phyloP scores from a whole-genome alignment of 2,797 vertebrate species.

The Cebuella pygmaea region DNA sequence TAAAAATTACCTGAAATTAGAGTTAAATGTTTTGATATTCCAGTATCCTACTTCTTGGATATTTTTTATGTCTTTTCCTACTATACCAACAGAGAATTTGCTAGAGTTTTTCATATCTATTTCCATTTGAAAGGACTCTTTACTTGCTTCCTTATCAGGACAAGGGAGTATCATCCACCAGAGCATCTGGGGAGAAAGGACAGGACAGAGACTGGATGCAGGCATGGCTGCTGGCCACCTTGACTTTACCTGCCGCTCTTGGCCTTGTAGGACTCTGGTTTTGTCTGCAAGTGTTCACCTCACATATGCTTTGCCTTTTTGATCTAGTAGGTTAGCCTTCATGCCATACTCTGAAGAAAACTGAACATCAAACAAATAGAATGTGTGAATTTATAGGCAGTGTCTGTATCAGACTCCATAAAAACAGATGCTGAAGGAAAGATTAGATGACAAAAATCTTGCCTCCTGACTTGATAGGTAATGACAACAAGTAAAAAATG shows the following conservation, averaged over 20 bases:
- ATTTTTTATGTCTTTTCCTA: neutral
- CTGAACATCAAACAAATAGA: neutral
- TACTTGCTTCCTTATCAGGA: neutral
- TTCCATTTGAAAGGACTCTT: neutral
- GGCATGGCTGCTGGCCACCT: neutral
- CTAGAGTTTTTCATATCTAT: neutral
- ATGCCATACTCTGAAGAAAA: neutral
- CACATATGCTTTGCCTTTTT: neutral
- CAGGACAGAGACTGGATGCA: neutral
- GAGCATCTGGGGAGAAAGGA: neutral
- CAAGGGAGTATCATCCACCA: neutral
- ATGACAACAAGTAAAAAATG: neutral
- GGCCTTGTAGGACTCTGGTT: neutral
- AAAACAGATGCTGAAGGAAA: conserved; percentile 11
- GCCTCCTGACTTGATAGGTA: neutral
- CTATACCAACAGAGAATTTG: neutral
- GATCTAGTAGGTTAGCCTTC: neutral
- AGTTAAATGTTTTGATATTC: neutral
- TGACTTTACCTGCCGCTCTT: neutral
- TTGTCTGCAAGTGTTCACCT: neutral
- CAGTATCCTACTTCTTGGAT: neutral
- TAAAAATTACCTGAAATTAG: conserved; percentile 3
- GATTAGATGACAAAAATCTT: neutral
- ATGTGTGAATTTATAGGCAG: neutral
- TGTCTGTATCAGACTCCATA: neutral